These are phyloP conservation scores for Punctoribates punctum DNA, from an alignment of 2,888 invertebrate genomes.

Conservation along the genomic window DNA sequence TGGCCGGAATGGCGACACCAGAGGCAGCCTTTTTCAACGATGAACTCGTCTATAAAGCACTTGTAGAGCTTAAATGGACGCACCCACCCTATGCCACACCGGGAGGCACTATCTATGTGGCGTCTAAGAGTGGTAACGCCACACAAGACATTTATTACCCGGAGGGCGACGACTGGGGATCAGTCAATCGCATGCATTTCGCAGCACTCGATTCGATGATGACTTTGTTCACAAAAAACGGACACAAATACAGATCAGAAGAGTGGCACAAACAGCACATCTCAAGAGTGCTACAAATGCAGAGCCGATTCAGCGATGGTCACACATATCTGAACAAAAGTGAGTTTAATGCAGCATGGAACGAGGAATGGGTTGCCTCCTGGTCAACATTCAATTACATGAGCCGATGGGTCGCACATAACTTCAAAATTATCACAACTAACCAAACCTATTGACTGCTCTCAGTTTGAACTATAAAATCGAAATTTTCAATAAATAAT, in stretches of 20 bases:
- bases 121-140: neutral
- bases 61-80: neutral
- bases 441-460: neutral
- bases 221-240: neutral
- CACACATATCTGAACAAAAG: neutral
- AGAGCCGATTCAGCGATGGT: neutral
- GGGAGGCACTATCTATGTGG: neutral
- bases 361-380: conserved; percentile 1
- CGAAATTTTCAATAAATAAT: conserved; percentile 1
- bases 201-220: conserved; percentile 24
- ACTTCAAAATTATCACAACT: conserved; percentile 15
- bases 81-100: neutral
- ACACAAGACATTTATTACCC: conserved; percentile 9
- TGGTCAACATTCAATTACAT: conserved; percentile 15
- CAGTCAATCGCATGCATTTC: conserved; percentile 2
- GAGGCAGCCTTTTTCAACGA: conserved; percentile 1
- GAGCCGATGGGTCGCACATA: conserved; percentile 6
- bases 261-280: conserved; percentile 16
- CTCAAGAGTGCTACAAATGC: neutral
- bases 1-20: neutral
- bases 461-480: too few species aligned
- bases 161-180: neutral
- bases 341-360: neutral
- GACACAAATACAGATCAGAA: neutral
- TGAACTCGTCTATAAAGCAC: neutral